These are phyloP conservation scores for Melinaea menophilus DNA, from an alignment of 2,888 invertebrate genomes.

Conservation along the genomic window DNA sequence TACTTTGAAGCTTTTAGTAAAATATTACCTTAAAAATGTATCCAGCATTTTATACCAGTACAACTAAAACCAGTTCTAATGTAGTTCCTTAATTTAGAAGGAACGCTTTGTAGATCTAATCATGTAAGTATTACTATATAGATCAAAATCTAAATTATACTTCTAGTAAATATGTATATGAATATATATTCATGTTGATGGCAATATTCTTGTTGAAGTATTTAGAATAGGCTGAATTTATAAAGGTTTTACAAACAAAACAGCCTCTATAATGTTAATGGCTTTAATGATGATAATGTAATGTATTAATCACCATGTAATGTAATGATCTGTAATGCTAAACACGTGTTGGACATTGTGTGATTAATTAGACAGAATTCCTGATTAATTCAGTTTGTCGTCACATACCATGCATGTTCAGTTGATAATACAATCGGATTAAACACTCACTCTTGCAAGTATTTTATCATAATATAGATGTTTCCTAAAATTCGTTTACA, in stretches of 20 bases:
- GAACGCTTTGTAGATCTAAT: conserved; percentile 83
- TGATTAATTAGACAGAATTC: conserved; percentile 11
- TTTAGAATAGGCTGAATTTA: too few relatives aligned
- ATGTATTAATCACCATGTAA: neutral
- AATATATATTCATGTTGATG: conserved; percentile 56
- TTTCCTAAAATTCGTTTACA: too few relatives aligned
- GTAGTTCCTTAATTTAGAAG: conserved; percentile 83
- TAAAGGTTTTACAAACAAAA: too few relatives aligned
- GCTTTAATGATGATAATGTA: neutral
- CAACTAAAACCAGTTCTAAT: neutral
- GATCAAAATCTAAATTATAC: neutral
- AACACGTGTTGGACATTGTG: neutral
- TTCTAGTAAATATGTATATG: too few relatives aligned
- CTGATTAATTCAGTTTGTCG: conserved; percentile 18
- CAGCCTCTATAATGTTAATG: too few relatives aligned
- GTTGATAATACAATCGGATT: conserved; percentile 22
- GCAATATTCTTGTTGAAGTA: conserved; percentile 35
- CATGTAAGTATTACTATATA: conserved; percentile 69
- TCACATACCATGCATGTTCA: conserved; percentile 13
- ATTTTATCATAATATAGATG: too few relatives aligned
- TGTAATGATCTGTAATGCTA: conserved; percentile 5
- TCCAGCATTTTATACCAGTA: too few relatives aligned
- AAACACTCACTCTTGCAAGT: neutral
- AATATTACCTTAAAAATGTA: too few relatives aligned
- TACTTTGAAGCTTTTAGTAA: too few relatives aligned